phyloP scores from a whole-genome alignment of 2,888 invertebrate species.

The Palloptera scutellata region DNA sequence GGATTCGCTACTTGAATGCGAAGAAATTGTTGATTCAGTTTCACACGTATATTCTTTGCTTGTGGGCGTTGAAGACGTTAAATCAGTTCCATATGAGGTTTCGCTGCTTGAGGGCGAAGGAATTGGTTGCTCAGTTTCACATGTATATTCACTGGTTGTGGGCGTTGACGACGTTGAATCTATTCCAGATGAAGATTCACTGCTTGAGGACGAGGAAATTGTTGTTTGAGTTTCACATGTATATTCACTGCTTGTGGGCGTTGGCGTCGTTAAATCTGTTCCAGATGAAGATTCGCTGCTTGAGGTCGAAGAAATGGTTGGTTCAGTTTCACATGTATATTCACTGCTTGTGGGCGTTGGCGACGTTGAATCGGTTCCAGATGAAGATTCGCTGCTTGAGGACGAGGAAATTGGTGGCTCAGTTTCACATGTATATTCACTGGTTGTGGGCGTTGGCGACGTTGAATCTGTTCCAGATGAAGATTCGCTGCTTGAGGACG shows the following conservation, averaged over 20 bases:
- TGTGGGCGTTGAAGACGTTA: not conserved
- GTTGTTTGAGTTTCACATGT: not conserved
- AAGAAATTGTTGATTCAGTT: not conserved
- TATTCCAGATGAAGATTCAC: not conserved
- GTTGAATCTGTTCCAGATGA: too few relatives aligned
- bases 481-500: too few relatives aligned
- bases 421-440: too few relatives aligned
- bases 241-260: not conserved
- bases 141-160: not conserved
- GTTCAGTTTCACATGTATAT: not conserved
- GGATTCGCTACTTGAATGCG: slow-evolving; percentile 4
- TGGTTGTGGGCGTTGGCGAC: too few relatives aligned
- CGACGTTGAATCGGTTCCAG: too few relatives aligned
- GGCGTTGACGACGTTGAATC: not conserved
- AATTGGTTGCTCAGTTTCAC: not conserved
- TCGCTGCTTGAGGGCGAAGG: not conserved
- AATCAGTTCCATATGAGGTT: not conserved
- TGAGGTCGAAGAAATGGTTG: not conserved
- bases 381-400: too few relatives aligned
- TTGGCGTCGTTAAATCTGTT: not conserved
- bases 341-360: not conserved
- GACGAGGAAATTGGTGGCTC: too few relatives aligned
- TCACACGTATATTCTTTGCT: not conserved
- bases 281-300: not conserved
- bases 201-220: not conserved